Evolutionary conservation across 1,140 invertebrate species (phyloP).

Genomic region (Drosophila varians): DNA sequence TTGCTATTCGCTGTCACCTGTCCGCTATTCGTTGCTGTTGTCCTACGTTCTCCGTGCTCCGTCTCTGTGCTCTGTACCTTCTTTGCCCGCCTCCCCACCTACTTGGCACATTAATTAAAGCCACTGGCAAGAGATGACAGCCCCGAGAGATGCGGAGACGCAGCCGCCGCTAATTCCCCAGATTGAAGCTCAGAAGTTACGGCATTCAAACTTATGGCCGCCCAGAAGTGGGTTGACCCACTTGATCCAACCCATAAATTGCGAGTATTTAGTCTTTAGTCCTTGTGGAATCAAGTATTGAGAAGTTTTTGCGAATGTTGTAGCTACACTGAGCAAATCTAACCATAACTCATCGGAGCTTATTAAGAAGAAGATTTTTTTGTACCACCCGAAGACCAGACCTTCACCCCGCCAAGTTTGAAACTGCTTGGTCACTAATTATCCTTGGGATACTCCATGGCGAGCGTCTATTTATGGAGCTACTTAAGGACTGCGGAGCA

Average conservation of each 20-base stretch:
- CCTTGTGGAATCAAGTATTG: slow-evolving; percentile 17
- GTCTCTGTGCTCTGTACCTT: not conserved
- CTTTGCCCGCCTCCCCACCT: not conserved
- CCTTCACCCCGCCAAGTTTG: not conserved
- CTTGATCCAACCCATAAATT: slow-evolving; percentile 22
- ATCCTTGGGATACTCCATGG: slow-evolving; percentile 21
- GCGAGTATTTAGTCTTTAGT: not conserved
- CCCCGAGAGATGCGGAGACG: slow-evolving; percentile 5
- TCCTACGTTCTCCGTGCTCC: not conserved
- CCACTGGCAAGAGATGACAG: slow-evolving; percentile 24
- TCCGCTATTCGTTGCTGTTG: slow-evolving; percentile 5
- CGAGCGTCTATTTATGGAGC: slow-evolving; percentile 28
- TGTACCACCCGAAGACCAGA: not conserved
- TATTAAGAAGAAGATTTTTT: not conserved
- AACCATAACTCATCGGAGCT: slow-evolving; percentile 2
- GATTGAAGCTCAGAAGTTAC: slow-evolving; percentile 24
- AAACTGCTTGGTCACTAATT: slow-evolving; percentile 44
- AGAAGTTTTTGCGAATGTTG: slow-evolving; percentile 24
- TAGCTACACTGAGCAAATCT: not conserved
- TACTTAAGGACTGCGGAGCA: slow-evolving; percentile 35
- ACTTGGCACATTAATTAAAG: slow-evolving; percentile 55
- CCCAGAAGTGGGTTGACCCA: not conserved
- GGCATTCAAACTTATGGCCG: slow-evolving; percentile 19
- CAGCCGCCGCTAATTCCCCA: slow-evolving; percentile 23
- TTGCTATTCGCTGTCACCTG: slow-evolving; percentile 40